phyloP scores from a whole-genome alignment of 2,888 invertebrate genomes.

The Mythimna lalbum region DNA sequence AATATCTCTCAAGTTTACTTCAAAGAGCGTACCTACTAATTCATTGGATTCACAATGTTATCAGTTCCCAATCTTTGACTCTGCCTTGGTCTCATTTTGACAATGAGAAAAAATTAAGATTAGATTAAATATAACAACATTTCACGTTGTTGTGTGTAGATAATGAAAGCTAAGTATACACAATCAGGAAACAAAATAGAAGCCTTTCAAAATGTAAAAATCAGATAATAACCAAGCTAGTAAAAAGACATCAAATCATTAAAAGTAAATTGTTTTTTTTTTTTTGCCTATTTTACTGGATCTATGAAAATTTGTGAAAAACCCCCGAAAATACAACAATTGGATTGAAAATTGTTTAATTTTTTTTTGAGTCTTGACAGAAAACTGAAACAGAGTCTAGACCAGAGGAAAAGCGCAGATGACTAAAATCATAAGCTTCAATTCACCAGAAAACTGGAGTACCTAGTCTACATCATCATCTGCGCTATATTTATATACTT shows the following conservation, averaged over 20 bases:
- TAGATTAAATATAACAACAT: slow-evolving; percentile 16
- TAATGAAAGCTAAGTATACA: slow-evolving; percentile 4
- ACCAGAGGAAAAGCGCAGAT: not conserved
- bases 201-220: not conserved
- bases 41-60: not conserved
- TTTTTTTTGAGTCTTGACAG: not conserved
- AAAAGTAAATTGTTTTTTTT: not conserved
- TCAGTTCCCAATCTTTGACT: not conserved
- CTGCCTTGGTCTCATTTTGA: not conserved
- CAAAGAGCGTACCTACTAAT: not conserved
- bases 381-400: not conserved
- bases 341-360: not conserved
- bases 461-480: not conserved
- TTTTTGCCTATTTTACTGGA: not conserved
- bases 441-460: not conserved
- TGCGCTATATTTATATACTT: no score
- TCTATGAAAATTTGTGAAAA: not conserved
- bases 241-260: not conserved
- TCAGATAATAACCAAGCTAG: not conserved
- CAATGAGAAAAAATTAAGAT: not conserved
- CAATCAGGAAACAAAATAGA: not conserved
- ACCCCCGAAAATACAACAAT: not conserved
- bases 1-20: not conserved
- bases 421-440: no score
- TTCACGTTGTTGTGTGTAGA: not conserved